Conservation (phyloP, 2,888 invertebrate species). For the Poecilus cupreus region DNA sequence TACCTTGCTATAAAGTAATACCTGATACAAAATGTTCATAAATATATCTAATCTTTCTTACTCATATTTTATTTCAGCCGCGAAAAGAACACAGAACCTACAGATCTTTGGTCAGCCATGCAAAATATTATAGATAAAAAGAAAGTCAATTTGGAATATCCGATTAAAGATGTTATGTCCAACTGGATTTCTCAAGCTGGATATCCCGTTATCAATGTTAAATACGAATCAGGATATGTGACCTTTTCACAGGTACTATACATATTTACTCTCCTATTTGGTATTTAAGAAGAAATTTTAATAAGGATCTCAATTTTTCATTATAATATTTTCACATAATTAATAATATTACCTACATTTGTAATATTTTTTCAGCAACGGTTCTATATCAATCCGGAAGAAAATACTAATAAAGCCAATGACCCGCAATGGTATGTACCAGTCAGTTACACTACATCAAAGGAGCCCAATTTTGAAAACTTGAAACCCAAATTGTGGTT, state of each 20-base stretch:
- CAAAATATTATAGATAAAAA: conserved; percentile 65
- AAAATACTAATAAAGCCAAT: conserved; percentile 33
- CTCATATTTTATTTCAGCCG: conserved; percentile 67
- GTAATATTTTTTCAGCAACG: conserved; percentile 61
- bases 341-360: not conserved
- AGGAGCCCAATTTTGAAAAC: conserved; percentile 69
- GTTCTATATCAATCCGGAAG: conserved; percentile 60
- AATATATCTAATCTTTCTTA: not conserved
- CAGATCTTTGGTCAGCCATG: conserved; percentile 74
- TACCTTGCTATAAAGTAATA: conserved; percentile 73
- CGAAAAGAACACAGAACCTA: conserved; percentile 73
- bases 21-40: conserved; percentile 66
- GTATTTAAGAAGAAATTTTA: too few relatives aligned
- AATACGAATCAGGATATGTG: conserved; percentile 61
- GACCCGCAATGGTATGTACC: conserved; percentile 73
- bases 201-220: conserved; percentile 76
- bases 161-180: conserved; percentile 72
- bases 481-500: conserved; percentile 70
- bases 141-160: conserved; percentile 47
- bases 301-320: too few relatives aligned
- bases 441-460: conserved; percentile 73
- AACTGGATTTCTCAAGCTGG: conserved; percentile 79
- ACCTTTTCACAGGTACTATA: conserved; percentile 64
- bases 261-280: not conserved
- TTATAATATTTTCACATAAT: too few relatives aligned